Evolutionary conservation across 2,113 vertebrate species (phyloP).

Genomic region (Junco hyemalis): DNA sequence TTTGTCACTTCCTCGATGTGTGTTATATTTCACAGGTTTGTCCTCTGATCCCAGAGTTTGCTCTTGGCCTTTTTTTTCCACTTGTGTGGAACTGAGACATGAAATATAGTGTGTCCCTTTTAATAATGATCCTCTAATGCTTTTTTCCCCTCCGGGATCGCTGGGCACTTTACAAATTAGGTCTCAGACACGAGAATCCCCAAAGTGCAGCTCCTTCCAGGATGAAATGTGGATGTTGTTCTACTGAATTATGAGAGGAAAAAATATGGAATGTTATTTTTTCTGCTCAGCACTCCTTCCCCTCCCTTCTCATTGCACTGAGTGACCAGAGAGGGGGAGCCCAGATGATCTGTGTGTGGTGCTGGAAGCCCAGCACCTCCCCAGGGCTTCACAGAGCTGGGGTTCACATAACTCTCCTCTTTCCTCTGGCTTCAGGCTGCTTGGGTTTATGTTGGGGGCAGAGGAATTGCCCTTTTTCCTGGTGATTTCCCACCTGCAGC

Average conservation of each 20-base stretch:
- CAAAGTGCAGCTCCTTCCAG: not conserved
- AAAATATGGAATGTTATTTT: not conserved
- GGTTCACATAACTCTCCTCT: not conserved
- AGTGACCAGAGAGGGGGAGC: not conserved
- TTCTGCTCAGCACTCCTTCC: not conserved
- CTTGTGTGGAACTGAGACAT: not conserved
- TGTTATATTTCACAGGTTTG: not conserved
- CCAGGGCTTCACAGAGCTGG: not conserved
- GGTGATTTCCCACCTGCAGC: not conserved
- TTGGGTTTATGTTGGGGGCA: not conserved
- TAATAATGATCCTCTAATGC: slow-evolving; percentile 20
- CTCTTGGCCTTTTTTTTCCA: not conserved
- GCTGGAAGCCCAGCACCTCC: not conserved
- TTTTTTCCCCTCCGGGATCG: not conserved
- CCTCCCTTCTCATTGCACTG: not conserved
- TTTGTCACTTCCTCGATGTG: not conserved
- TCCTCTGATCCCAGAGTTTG: not conserved
- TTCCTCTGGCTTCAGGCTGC: not conserved
- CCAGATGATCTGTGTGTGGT: not conserved
- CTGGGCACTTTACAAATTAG: not conserved
- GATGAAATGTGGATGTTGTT: not conserved
- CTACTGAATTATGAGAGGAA: not conserved
- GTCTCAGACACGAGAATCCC: not conserved
- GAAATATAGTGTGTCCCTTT: not conserved
- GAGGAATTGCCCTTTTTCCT: not conserved